Conservation (phyloP, 2,113 vertebrate genomes). For the Murina feae region DNA sequence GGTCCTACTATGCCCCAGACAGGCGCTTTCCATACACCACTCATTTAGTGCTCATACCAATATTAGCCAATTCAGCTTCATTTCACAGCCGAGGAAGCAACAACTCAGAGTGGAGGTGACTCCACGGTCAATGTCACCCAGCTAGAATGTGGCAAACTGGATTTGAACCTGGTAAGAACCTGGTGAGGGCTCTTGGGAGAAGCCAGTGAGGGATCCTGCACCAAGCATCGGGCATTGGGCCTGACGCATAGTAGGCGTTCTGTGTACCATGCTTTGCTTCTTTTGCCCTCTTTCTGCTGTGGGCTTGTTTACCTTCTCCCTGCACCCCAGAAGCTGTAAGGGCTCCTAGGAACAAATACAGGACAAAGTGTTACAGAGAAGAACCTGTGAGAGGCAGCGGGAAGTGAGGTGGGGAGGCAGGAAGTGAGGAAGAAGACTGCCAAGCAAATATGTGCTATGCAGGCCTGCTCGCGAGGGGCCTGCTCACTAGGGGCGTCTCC, state of each 20-base stretch:
- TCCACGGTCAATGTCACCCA: neutral
- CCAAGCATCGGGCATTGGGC: rapidly evolving
- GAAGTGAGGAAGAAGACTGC: neutral
- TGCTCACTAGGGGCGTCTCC: rapidly evolving
- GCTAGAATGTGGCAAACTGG: neutral
- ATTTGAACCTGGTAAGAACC: neutral
- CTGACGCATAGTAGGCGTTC: rapidly evolving
- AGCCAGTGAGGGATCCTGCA: rapidly evolving
- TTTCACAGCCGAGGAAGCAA: neutral
- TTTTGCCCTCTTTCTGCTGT: neutral
- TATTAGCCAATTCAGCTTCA: neutral
- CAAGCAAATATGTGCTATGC: neutral
- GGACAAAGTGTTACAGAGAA: neutral
- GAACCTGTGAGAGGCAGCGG: rapidly evolving
- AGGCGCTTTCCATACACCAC: rapidly evolving
- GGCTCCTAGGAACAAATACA: neutral
- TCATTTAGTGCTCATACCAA: rapidly evolving
- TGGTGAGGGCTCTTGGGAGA: neutral
- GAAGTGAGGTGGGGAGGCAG: neutral
- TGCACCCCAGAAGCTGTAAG: neutral
- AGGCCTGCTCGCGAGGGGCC: rapidly evolving
- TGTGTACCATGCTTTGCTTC: rapidly evolving
- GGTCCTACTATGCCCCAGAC: neutral
- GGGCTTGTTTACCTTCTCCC: neutral
- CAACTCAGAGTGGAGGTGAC: neutral